These are phyloP conservation scores for Chrysolina oricalcia DNA, from an alignment of 2,888 invertebrate genomes.

Conservation along the genomic window DNA sequence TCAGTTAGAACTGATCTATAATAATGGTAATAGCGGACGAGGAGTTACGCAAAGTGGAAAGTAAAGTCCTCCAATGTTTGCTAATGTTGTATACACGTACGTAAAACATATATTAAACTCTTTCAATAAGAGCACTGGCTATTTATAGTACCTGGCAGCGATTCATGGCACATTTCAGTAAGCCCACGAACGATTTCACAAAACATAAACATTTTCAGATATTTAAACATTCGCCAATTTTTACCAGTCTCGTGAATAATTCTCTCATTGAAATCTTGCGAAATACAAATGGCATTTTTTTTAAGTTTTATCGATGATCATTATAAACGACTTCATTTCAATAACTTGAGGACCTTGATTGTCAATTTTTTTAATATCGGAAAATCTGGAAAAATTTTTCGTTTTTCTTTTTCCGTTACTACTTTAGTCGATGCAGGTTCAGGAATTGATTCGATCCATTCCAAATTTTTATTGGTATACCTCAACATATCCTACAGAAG, in stretches of 20 bases:
- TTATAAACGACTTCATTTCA: too few relatives aligned
- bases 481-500: too few relatives aligned
- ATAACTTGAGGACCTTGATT: too few relatives aligned
- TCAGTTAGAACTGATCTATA: constrained; percentile 22
- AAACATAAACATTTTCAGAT: constrained; percentile 26
- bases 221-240: constrained; percentile 24
- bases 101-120: constrained; percentile 52
- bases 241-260: neutral
- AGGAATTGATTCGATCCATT: too few relatives aligned
- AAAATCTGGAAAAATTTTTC: too few relatives aligned
- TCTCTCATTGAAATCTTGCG: neutral
- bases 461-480: too few relatives aligned
- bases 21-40: constrained; percentile 18
- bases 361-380: too few relatives aligned
- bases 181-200: constrained; percentile 31
- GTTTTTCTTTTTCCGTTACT: too few relatives aligned
- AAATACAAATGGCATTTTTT: too few relatives aligned
- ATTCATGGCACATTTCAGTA: constrained; percentile 36
- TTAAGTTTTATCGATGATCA: too few relatives aligned
- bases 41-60: constrained; percentile 46
- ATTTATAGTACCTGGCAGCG: constrained; percentile 59
- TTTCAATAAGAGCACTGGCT: constrained; percentile 58
- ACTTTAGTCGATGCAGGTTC: too few relatives aligned
- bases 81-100: constrained; percentile 29
- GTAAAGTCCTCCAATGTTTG: constrained; percentile 42